Conservation (phyloP, 2,797 vertebrate genomes). For the Pipistrellus nathusii region DNA sequence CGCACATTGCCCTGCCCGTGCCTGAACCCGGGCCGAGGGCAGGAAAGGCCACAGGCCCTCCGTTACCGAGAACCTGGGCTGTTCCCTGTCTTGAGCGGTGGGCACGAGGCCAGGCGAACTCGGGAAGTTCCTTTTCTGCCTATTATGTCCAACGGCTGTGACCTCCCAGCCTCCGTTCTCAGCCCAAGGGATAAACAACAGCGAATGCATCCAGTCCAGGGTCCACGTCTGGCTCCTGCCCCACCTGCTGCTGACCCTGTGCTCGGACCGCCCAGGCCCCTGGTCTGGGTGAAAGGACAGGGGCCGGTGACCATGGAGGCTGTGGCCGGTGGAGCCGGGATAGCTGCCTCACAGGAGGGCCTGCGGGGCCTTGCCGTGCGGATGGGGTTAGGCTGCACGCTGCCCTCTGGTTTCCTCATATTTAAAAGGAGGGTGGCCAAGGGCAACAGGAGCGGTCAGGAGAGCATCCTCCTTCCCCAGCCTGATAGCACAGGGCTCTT, state of each 20-base stretch:
- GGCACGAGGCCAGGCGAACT: neutral
- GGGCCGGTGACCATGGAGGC: neutral
- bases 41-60: neutral
- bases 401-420: conserved; percentile 86
- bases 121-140: conserved; percentile 49
- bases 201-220: neutral
- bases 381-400: conserved; percentile 81
- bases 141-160: conserved; percentile 57
- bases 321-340: neutral
- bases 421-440: conserved; percentile 88
- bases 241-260: neutral
- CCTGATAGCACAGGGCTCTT: conserved; percentile 87
- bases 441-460: conserved; percentile 85
- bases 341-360: neutral
- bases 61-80: neutral
- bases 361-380: neutral
- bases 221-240: neutral
- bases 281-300: neutral
- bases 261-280: neutral
- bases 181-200: conserved; percentile 47
- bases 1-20: fast-evolving
- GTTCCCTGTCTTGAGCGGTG: neutral
- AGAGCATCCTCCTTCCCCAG: conserved; percentile 87
- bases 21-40: neutral
- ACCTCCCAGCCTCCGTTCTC: conserved; percentile 33